phyloP scores from a whole-genome alignment of 2,888 invertebrate species.

The Muscina levida region DNA sequence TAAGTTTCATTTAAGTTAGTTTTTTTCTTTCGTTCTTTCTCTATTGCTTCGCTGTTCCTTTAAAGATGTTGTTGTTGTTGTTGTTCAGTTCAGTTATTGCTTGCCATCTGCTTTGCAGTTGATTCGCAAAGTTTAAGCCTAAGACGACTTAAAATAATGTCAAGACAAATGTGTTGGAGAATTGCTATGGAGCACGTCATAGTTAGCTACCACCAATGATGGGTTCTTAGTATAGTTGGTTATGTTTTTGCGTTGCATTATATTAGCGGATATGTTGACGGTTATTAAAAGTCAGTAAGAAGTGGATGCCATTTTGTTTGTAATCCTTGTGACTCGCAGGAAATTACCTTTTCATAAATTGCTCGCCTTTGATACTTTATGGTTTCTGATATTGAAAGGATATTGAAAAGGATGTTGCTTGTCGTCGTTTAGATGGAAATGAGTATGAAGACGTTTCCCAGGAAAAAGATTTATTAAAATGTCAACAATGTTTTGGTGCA shows the following conservation, averaged over 20 bases:
- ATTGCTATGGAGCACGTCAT: no score
- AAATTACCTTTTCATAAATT: slow-evolving; percentile 9
- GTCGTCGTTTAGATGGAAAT: not conserved
- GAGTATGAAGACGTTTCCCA: not conserved
- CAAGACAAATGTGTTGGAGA: slow-evolving; percentile 22
- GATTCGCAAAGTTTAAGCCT: not conserved
- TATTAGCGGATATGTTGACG: no score
- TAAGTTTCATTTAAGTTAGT: slow-evolving; percentile 27
- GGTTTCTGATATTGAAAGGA: slow-evolving; percentile 20
- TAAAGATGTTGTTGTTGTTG: no score
- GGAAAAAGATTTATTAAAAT: slow-evolving; percentile 2
- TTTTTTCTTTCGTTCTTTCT: not conserved
- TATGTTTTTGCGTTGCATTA: not conserved
- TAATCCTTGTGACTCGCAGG: not conserved
- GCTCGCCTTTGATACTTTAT: not conserved
- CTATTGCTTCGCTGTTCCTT: not conserved
- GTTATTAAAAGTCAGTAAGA: no score
- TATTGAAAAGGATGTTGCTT: not conserved
- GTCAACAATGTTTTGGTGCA: no score
- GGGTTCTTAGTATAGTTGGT: slow-evolving; percentile 1
- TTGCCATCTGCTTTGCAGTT: not conserved
- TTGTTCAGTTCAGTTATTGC: no score
- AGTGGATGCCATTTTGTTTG: not conserved
- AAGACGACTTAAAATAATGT: slow-evolving; percentile 21
- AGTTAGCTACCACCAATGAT: no score